Evolutionary conservation across 2,888 invertebrate genomes (phyloP), one percentile per base, ranked within the genome.

Genomic region (Sisyra nigra): DNA sequence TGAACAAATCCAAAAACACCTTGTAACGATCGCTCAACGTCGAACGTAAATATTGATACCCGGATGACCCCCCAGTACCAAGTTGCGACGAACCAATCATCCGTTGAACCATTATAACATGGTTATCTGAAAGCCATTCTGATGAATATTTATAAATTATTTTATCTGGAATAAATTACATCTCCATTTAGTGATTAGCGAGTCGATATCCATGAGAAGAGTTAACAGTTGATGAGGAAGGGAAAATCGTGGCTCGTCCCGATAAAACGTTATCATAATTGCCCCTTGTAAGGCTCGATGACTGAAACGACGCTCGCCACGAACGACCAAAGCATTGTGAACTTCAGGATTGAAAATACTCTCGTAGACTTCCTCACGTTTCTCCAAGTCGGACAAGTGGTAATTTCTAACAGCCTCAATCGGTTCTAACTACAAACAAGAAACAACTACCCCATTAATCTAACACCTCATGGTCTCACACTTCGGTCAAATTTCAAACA

Each of bases 11-110:
- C 58, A 97, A 66, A 60, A 98, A 98, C 24, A 97, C 92, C 66
- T 97, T 97, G 71, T 98, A 98, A 15, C 96, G 87, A 64, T 98
- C 97, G 61, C 96, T 96, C 50, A 97, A 73, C 0, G 97, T 98
- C 3, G 94, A 92, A 42, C 96, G 75, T 5, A 98, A 72, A 61
- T 98, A 98, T 58, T 96, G 93, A 66, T 98, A 97, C 1, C 98
- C 98, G 0, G 94, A 92, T 5, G 96, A 96, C 3, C 98, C 97
- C 11, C 97, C 98, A 0, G 97, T 97, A 14, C 98, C 98, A 7
- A 91, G 67, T 56, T 87, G 88, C 57, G 92, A 91, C 0, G 91
- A 89, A 0, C 98, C 98, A 52, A 98, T 88, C 96, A 98, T 98
- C 52, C 97, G 72, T 64, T 97, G 96, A 17, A 98, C 98, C 84